Conservation (phyloP, 2,113 vertebrate genomes). For the Corydoras maculifer region DNA sequence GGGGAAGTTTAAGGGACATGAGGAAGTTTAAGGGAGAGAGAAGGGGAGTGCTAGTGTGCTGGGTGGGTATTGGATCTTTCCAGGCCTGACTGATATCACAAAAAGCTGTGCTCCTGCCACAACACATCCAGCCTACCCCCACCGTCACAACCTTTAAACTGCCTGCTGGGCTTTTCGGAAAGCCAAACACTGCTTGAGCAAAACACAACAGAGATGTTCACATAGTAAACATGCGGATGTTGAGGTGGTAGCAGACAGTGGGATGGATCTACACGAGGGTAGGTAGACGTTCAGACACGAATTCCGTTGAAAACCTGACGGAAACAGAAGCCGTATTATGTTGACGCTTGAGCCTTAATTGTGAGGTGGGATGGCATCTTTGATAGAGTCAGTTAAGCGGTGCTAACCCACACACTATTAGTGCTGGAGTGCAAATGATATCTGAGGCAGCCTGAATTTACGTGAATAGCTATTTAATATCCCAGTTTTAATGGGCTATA, state of each 20-base stretch:
- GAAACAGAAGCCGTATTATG: conserved; percentile 33
- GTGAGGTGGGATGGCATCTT: conserved; percentile 34
- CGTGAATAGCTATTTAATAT: conserved; percentile 50
- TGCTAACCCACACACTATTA: conserved; percentile 41
- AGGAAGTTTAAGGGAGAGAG: conserved; percentile 1
- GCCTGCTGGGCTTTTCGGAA: conserved; percentile 17
- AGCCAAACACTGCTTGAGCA: conserved; percentile 13
- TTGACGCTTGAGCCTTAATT: conserved; percentile 36
- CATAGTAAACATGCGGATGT: conserved; percentile 29
- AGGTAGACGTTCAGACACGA: conserved; percentile 20
- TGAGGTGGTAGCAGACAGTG: conserved; percentile 18
- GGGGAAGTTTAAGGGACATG: conserved; percentile 19
- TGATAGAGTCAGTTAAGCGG: conserved; percentile 39
- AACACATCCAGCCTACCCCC: conserved; percentile 21
- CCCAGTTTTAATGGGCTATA: conserved; percentile 48
- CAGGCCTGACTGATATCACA: conserved; percentile 36
- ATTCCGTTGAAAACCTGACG: conserved; percentile 35
- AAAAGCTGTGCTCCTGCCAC: conserved; percentile 32
- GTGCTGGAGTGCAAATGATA: conserved; percentile 36
- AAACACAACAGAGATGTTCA: conserved; percentile 32
- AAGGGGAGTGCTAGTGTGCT: conserved; percentile 17
- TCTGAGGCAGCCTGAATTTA: conserved; percentile 46
- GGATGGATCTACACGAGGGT: conserved; percentile 22
- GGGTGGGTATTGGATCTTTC: conserved; percentile 33
- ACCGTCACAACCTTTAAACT: conserved; percentile 2